Percentiles rank a stretch among this genome's conserved stretches.
Evolutionary conservation across 2,113 vertebrate species (phyloP).

Genomic region (Hemiscyllium ocellatum): DNA sequence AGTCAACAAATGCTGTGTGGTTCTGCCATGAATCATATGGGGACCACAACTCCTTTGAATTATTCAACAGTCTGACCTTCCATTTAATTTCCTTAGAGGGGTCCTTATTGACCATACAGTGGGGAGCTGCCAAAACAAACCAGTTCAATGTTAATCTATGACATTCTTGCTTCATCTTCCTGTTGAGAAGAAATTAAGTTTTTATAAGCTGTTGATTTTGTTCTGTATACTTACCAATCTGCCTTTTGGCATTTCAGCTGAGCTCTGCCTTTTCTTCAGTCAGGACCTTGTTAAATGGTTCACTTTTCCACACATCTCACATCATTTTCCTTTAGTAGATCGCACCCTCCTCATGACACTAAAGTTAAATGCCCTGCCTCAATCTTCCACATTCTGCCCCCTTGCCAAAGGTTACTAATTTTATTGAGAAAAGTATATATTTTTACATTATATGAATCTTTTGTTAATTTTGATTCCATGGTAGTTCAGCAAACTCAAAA

Average conservation of each 20-base stretch:
- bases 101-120: not conserved
- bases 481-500: not conserved
- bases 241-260: not conserved
- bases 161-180: not conserved
- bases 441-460: not conserved
- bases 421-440: not conserved
- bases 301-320: not conserved
- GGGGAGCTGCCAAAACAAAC: not conserved
- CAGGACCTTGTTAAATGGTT: not conserved
- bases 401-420: not conserved
- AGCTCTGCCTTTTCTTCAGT: not conserved
- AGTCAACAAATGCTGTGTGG: not conserved
- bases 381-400: not conserved
- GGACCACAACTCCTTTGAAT: not conserved
- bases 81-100: not conserved
- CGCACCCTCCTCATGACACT: not conserved
- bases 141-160: not conserved
- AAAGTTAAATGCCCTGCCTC: not conserved
- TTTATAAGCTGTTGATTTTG: not conserved
- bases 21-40: not conserved
- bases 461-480: not conserved
- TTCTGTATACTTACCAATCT: not conserved
- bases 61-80: not conserved
- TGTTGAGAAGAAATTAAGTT: not conserved
- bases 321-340: not conserved